phyloP scores from a whole-genome alignment of 2,888 invertebrate species.

The Cryptocephalus primarius region DNA sequence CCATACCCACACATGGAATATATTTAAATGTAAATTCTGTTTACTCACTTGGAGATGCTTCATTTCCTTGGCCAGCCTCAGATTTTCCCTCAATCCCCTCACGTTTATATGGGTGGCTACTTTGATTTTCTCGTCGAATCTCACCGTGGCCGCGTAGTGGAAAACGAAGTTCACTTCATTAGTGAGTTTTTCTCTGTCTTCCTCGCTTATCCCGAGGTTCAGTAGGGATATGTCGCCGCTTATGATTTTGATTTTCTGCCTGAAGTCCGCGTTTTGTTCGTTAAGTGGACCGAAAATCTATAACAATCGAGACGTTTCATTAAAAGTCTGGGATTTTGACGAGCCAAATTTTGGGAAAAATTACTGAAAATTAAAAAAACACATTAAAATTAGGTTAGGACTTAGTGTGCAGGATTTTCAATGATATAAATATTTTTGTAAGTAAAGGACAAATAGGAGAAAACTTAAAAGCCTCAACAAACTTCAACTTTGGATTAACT shows the following conservation, averaged over 20 bases:
- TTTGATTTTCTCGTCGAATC: slow-evolving; percentile 61
- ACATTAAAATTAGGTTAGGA: too few relatives aligned
- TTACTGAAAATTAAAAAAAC: too few relatives aligned
- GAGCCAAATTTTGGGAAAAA: too few relatives aligned
- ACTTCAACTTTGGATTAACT: too few relatives aligned
- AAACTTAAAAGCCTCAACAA: too few relatives aligned
- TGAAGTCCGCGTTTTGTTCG: slow-evolving; percentile 39
- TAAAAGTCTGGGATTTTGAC: too few relatives aligned
- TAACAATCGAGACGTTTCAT: slow-evolving; percentile 9
- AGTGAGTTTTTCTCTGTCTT: slow-evolving; percentile 34
- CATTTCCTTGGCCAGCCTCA: slow-evolving; percentile 54
- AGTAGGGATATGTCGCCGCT: slow-evolving; percentile 44
- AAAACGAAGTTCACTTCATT: slow-evolving; percentile 55
- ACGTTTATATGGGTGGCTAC: slow-evolving; percentile 59
- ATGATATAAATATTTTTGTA: too few relatives aligned
- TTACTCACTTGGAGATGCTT: slow-evolving; percentile 47
- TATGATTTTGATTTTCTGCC: slow-evolving; percentile 45
- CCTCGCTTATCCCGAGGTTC: slow-evolving; percentile 41
- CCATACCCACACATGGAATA: too few relatives aligned
- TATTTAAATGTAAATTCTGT: too few relatives aligned
- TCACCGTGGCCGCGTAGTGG: slow-evolving; percentile 66
- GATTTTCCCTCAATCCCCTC: slow-evolving; percentile 49
- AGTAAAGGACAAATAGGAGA: too few relatives aligned
- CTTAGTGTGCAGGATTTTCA: too few relatives aligned
- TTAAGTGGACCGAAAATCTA: slow-evolving; percentile 31